A percentile compares a stretch with the other conserved stretches of the same genome.
Evolutionary conservation across 2,797 vertebrate genomes (phyloP).

Genomic region (Crenichthys baileyi): DNA sequence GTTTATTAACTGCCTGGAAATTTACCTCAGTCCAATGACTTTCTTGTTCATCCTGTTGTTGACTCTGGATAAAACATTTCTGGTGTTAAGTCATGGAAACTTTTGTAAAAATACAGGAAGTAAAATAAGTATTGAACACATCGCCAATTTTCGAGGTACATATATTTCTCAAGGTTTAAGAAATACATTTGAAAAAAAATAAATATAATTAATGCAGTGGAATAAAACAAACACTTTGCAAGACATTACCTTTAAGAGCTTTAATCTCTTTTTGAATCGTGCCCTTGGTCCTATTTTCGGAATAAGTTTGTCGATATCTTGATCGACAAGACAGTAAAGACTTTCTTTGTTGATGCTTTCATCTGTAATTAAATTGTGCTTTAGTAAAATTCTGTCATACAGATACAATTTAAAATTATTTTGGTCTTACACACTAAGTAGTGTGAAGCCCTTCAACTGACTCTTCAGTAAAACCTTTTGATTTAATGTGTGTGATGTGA

Average conservation of each 20-base stretch:
- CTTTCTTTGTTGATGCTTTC: conserved; percentile 1
- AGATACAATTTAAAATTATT: too few relatives aligned
- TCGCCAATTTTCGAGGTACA: too few relatives aligned
- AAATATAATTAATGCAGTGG: background rate
- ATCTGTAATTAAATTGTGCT: conserved; percentile 18
- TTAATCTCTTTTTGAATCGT: conserved; percentile 27
- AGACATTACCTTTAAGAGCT: conserved; percentile 29
- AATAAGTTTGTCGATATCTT: conserved; percentile 12
- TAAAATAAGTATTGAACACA: too few relatives aligned
- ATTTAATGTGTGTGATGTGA: too few relatives aligned
- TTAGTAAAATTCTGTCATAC: background rate
- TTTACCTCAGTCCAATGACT: background rate
- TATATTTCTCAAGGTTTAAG: too few relatives aligned
- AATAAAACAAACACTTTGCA: background rate
- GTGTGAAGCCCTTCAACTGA: too few relatives aligned
- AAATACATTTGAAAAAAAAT: background rate
- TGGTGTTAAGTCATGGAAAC: too few relatives aligned
- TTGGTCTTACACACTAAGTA: too few relatives aligned
- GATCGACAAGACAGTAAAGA: background rate
- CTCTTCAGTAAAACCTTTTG: too few relatives aligned
- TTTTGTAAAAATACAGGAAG: too few relatives aligned
- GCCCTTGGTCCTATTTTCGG: background rate
- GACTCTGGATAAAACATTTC: background rate
- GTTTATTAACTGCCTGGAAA: background rate
- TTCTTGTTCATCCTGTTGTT: conserved; percentile 4